Evolutionary conservation across 2,113 vertebrate genomes (phyloP).

Genomic region (Spea bombifrons): DNA sequence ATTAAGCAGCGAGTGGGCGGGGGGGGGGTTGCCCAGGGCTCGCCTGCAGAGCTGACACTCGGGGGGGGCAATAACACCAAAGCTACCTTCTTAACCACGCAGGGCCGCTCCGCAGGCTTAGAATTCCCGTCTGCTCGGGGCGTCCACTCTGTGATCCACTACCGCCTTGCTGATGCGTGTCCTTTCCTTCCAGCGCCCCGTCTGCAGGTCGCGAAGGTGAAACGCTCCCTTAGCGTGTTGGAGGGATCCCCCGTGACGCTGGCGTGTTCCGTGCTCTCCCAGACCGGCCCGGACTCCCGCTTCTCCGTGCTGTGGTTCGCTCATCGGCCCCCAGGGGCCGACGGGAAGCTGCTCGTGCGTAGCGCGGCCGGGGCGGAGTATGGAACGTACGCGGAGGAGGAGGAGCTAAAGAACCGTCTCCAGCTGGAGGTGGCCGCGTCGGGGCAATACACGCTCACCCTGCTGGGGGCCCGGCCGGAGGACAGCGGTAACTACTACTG

Average conservation of each 20-base stretch:
- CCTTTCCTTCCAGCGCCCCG: constrained; percentile 75
- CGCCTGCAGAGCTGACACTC: background rate
- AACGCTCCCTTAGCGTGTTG: constrained; percentile 80
- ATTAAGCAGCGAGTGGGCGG: constrained; percentile 1
- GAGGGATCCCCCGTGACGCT: constrained; percentile 85
- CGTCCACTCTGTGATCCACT: background rate
- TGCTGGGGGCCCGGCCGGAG: constrained; percentile 82
- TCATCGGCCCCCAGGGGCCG: constrained; percentile 69
- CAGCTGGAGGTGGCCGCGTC: constrained; percentile 83
- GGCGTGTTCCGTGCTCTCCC: constrained; percentile 83
- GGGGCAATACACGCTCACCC: constrained; percentile 82
- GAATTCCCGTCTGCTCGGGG: background rate
- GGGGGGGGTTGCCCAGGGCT: background rate
- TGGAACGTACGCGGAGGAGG: constrained; percentile 86
- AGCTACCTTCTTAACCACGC: too few relatives aligned
- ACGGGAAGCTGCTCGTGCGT: constrained; percentile 87
- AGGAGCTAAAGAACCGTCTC: constrained; percentile 80
- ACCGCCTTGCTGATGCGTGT: background rate
- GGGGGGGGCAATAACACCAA: background rate
- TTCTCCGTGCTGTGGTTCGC: constrained; percentile 90
- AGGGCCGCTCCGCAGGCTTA: background rate
- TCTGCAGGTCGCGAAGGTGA: constrained; percentile 84
- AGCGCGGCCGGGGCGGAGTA: constrained; percentile 87
- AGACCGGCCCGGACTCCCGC: constrained; percentile 86
- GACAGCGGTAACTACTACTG: constrained; percentile 96